Evolutionary conservation across 2,113 vertebrate genomes (phyloP).

Genomic region (Orycteropus afer): DNA sequence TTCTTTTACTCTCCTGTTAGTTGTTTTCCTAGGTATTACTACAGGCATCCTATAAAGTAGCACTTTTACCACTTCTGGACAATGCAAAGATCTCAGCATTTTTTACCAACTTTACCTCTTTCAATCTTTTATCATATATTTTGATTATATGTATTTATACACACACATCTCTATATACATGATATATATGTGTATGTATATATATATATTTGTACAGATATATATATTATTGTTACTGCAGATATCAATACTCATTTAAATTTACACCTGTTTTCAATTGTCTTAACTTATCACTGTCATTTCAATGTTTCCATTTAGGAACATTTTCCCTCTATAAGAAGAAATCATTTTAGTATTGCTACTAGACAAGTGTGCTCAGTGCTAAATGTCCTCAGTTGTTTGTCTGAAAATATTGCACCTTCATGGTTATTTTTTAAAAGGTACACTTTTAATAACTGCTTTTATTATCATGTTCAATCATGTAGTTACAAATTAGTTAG

Average conservation of each 20-base stretch:
- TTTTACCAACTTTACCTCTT: too few relatives aligned
- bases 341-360: not conserved
- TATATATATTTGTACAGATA: not conserved
- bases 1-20: not conserved
- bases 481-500: slow-evolving; percentile 84
- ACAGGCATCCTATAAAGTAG: not conserved
- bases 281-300: not conserved
- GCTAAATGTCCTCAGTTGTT: not conserved
- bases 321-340: not conserved
- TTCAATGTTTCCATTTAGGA: not conserved
- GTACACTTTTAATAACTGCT: slow-evolving; percentile 83
- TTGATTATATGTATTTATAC: not conserved
- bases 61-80: not conserved
- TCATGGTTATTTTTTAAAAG: slow-evolving; percentile 76
- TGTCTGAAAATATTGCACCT: not conserved
- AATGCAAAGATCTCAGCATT: not conserved
- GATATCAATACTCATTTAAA: not conserved
- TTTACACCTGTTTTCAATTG: not conserved
- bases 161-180: too few relatives aligned
- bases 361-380: not conserved
- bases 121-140: too few relatives aligned
- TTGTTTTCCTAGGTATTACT: not conserved
- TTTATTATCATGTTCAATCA: slow-evolving; percentile 81
- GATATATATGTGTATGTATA: not conserved
- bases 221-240: not conserved